Conservation (phyloP, 2,797 vertebrate species). For the Tapera naevia region DNA sequence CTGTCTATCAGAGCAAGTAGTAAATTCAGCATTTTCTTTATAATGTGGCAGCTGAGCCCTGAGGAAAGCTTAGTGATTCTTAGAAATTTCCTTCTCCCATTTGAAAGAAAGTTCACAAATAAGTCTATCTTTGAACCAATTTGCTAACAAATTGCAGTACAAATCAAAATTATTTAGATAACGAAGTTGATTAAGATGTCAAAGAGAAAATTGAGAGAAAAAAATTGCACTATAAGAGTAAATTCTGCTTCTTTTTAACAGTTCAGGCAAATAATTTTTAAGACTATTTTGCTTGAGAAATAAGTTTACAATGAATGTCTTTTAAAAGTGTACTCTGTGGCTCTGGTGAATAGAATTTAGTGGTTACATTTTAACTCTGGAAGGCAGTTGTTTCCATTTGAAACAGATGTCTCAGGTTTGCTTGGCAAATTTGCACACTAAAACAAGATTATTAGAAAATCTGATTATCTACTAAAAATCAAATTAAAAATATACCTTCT, state of each 20-base stretch:
- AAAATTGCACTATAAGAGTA: too few species aligned
- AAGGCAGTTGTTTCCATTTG: not conserved
- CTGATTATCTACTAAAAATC: not conserved
- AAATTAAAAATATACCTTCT: not conserved
- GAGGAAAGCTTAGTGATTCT: slow-evolving; percentile 24
- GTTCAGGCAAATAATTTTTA: not conserved
- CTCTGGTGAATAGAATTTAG: not conserved
- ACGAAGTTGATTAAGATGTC: not conserved
- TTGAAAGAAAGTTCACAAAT: slow-evolving; percentile 17
- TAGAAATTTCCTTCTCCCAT: not conserved
- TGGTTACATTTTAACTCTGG: not conserved
- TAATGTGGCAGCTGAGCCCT: not conserved
- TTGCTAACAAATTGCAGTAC: not conserved
- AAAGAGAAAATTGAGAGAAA: not conserved
- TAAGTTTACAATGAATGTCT: not conserved
- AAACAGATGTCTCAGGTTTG: not conserved
- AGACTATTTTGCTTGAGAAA: not conserved
- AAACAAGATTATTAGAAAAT: not conserved
- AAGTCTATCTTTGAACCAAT: not conserved
- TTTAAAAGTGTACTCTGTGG: not conserved
- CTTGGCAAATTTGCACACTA: not conserved
- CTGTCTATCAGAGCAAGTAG: not conserved
- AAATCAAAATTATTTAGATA: slow-evolving; percentile 40
- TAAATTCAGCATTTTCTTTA: not conserved
- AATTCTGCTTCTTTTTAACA: not conserved